Conservation (phyloP, 64 coral and sea anemone species). For the Actinia equina region DNA sequence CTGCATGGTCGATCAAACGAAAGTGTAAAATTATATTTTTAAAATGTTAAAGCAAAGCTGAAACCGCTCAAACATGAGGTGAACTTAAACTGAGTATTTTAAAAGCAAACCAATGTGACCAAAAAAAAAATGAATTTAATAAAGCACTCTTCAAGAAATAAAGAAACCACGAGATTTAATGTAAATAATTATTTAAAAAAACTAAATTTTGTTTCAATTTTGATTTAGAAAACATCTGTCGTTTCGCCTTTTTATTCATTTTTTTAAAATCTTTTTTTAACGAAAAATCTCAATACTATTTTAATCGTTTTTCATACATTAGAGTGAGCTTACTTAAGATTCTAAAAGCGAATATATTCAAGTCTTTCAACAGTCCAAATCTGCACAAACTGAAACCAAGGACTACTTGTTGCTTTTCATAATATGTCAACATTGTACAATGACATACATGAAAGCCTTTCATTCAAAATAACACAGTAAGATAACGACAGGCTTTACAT, state of each 20-base stretch:
- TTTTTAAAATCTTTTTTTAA: neutral
- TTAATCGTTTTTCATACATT: neutral
- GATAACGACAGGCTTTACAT: neutral
- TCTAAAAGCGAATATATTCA: neutral
- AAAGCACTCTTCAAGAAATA: neutral
- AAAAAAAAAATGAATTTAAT: neutral
- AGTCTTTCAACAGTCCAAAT: neutral
- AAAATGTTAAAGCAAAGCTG: neutral
- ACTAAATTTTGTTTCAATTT: neutral
- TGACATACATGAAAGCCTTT: neutral
- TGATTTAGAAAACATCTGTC: neutral
- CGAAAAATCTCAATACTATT: neutral
- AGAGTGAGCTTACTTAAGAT: neutral
- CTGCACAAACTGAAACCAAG: neutral
- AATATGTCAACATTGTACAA: neutral
- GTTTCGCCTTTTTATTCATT: neutral
- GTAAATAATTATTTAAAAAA: neutral
- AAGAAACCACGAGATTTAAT: neutral
- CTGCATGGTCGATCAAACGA: neutral
- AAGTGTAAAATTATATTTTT: neutral
- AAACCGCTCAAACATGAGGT: neutral
- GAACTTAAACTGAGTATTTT: neutral
- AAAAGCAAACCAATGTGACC: neutral
- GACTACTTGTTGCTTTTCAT: neutral
- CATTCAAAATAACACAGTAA: neutral